Conservation (phyloP, 2,113 vertebrate genomes). For the Triplophysa tibetana region DNA sequence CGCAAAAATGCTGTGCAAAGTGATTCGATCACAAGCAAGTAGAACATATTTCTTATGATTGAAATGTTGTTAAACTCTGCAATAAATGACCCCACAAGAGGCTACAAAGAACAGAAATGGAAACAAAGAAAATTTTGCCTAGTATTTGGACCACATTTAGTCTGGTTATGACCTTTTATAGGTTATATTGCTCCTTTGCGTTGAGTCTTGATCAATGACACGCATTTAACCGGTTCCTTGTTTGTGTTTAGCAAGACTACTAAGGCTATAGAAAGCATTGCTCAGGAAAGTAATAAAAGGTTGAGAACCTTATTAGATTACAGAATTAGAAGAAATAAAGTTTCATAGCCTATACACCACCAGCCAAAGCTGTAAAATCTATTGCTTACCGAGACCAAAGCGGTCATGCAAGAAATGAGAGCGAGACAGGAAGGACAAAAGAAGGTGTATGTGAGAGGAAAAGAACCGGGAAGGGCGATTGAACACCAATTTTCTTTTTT, state of each 20-base stretch:
- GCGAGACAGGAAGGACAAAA: conserved; percentile 16
- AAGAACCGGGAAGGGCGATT: background rate
- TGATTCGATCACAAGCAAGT: too few relatives aligned
- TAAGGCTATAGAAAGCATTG: conserved; percentile 23
- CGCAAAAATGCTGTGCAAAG: too few relatives aligned
- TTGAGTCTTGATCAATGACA: background rate
- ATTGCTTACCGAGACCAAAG: background rate
- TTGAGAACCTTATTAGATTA: conserved; percentile 34
- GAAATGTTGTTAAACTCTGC: too few relatives aligned
- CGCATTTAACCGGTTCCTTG: background rate
- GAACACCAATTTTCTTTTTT: conserved; percentile 22
- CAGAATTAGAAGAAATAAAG: conserved; percentile 34
- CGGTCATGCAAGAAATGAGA: conserved; percentile 7
- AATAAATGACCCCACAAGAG: too few relatives aligned
- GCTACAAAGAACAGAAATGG: too few relatives aligned
- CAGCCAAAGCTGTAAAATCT: conserved; percentile 23
- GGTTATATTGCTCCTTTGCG: background rate
- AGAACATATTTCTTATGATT: too few relatives aligned
- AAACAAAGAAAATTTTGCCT: too few relatives aligned
- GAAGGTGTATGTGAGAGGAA: background rate
- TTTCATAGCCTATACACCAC: conserved; percentile 33
- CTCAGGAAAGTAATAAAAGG: conserved; percentile 40
- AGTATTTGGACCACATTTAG: too few relatives aligned
- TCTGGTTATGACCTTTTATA: background rate
- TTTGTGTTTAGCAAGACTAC: background rate